Percentiles rank a stretch among this genome's conserved stretches.
These are phyloP conservation scores for Onychomys leucogaster DNA, from an alignment of 2,797 vertebrate genomes.

Conservation along the genomic window DNA sequence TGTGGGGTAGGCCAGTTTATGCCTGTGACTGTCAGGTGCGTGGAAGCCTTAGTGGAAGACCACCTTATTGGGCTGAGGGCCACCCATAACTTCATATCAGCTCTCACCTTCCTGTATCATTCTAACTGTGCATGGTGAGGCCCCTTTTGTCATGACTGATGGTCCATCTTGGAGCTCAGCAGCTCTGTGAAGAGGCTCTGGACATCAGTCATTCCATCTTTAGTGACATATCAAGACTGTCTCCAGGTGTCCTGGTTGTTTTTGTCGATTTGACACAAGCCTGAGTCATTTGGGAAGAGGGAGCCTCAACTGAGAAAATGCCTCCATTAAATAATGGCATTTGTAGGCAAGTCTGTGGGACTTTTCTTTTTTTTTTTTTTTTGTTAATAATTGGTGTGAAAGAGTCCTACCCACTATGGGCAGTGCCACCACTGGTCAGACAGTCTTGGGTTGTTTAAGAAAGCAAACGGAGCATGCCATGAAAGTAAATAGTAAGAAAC, in stretches of 20 bases:
- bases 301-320: neutral
- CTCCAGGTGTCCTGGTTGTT: neutral
- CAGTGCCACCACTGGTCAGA: neutral
- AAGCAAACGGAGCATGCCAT: neutral
- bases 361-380: neutral
- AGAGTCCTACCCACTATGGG: neutral
- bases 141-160: neutral
- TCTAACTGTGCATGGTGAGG: neutral
- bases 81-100: neutral
- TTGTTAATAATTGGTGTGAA: neutral
- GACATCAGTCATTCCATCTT: neutral
- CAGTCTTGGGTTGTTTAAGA: neutral
- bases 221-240: neutral
- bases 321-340: neutral
- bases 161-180: neutral
- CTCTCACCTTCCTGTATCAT: neutral
- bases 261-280: neutral
- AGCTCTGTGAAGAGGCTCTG: neutral
- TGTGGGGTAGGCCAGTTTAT: neutral
- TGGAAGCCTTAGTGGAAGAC: neutral
- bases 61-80: accelerated
- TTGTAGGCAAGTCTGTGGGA: neutral
- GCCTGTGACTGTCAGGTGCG: neutral
- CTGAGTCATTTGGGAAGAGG: neutral
- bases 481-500: neutral